Base-by-base conservation (phyloP, 2,888 invertebrate species). In the Quadroppia sp. region DNA sequence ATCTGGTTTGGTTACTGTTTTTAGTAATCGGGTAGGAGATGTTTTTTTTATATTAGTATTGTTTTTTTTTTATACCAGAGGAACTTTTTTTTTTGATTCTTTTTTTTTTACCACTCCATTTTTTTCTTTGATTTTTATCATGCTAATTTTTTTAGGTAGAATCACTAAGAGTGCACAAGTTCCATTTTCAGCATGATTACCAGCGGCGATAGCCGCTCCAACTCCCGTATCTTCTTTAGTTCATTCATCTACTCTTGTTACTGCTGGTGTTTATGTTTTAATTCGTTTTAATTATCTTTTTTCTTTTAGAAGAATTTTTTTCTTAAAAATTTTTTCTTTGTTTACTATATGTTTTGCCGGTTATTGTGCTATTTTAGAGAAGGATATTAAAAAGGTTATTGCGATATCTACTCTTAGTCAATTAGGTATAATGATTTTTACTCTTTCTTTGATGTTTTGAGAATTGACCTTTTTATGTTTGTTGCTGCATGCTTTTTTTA, bases 151-250 rank as follows among this genome's bases (percentile, higher is more conserved):
- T 53, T 71, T 85, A 25, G 87, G 87, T 0, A 85, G 86, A 72
- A 87, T 89, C 84, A 89, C 89, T 76, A 90, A 90, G 83, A 90
- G 89, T 78, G 90, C 90, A 80, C 90, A 90, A 82, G 87, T 90
- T 85, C 90, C 90, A 67, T 91, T 90, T 88, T 89, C 88, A 76
- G 86, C 88, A 64, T 90, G 90, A 79, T 82, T 90, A 70, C 90
- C 90, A 0, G 88, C 87, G 0, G 89, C 89, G 59, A 90, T 90
- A 82, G 88, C 89, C 0, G 90, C 89, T 61, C 90, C 90, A 45
- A 90, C 89, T 0, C 89, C 89, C 13, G 87, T 90, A 74, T 89
- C 89, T n/a, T 86, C 89, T 76, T 85, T 90, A 83, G 89, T 88
- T 78, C 89, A 90, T 86, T 90, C 90, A 77, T 90, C 89, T 4